These are phyloP conservation scores for Sogatella furcifera DNA, from an alignment of 1,140 invertebrate genomes.

Conservation along the genomic window DNA sequence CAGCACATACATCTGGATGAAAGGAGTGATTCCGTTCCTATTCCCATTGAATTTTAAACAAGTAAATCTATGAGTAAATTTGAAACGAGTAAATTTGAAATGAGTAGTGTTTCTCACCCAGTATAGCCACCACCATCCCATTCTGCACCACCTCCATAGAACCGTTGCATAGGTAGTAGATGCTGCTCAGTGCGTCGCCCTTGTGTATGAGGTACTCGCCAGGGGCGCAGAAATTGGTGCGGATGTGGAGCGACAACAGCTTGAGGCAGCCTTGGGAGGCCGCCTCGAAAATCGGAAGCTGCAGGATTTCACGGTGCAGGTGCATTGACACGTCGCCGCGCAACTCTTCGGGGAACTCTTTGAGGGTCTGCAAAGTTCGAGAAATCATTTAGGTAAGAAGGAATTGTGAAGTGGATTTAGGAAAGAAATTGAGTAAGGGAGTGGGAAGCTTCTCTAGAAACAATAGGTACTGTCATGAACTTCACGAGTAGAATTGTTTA, in stretches of 20 bases:
- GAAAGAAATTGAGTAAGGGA: too few relatives aligned
- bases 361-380: slow-evolving; percentile 78
- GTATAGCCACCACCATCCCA: slow-evolving; percentile 94
- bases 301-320: slow-evolving; percentile 86
- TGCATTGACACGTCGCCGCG: slow-evolving; percentile 92
- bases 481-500: too few relatives aligned
- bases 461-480: too few relatives aligned
- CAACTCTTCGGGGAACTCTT: slow-evolving; percentile 92
- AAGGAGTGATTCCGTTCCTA: not conserved
- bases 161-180: slow-evolving; percentile 94
- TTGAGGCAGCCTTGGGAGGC: slow-evolving; percentile 87
- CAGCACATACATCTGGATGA: too few relatives aligned
- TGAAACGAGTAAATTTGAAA: not conserved
- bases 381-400: too few relatives aligned
- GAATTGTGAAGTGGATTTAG: too few relatives aligned
- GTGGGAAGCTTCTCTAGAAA: too few relatives aligned
- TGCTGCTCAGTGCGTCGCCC: slow-evolving; percentile 90
- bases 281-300: slow-evolving; percentile 85
- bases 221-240: slow-evolving; percentile 88
- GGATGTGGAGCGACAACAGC: slow-evolving; percentile 78
- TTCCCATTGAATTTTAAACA: not conserved
- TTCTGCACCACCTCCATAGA: slow-evolving; percentile 98
- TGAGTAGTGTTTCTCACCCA: slow-evolving; percentile 61
- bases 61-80: not conserved
- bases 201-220: slow-evolving; percentile 95